A percentile compares a stretch with the other conserved stretches of the same genome.
Evolutionary conservation across 2,888 invertebrate genomes (phyloP).

Genomic region (Brachyptera risi): DNA sequence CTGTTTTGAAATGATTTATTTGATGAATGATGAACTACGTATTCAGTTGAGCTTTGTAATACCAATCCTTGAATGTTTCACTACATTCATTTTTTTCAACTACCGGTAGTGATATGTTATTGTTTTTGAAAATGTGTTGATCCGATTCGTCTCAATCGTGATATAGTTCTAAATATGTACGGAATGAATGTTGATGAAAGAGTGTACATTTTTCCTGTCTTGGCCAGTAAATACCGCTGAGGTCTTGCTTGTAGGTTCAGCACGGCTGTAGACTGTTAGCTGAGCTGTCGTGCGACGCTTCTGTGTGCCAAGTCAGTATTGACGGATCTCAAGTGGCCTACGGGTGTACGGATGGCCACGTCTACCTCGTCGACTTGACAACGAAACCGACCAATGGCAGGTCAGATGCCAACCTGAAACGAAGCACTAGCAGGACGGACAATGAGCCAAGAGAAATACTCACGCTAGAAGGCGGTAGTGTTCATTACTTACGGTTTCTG

Average conservation of each 20-base stretch:
- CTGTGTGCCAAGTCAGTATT: constrained; percentile 34
- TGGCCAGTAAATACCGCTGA: no score
- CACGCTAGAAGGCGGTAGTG: background rate
- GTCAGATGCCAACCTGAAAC: background rate
- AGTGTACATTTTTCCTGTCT: no score
- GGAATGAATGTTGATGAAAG: no score
- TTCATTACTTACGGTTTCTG: background rate
- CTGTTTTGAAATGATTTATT: no score
- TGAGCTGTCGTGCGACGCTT: background rate
- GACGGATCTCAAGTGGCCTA: constrained; percentile 52
- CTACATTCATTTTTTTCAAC: no score
- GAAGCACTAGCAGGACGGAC: background rate
- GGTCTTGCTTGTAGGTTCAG: background rate
- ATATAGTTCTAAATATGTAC: no score
- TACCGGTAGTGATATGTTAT: no score
- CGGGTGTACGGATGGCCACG: constrained; percentile 47
- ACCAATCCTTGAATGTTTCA: no score
- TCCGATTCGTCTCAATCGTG: no score
- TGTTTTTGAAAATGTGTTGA: no score
- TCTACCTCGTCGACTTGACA: constrained; percentile 48
- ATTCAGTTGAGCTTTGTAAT: no score
- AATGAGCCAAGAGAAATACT: background rate
- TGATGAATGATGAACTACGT: no score
- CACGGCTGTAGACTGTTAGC: background rate
- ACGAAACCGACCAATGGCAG: constrained; percentile 13